These are phyloP conservation scores for Nomia melanderi DNA, from an alignment of 1,140 invertebrate genomes.

Conservation along the genomic window DNA sequence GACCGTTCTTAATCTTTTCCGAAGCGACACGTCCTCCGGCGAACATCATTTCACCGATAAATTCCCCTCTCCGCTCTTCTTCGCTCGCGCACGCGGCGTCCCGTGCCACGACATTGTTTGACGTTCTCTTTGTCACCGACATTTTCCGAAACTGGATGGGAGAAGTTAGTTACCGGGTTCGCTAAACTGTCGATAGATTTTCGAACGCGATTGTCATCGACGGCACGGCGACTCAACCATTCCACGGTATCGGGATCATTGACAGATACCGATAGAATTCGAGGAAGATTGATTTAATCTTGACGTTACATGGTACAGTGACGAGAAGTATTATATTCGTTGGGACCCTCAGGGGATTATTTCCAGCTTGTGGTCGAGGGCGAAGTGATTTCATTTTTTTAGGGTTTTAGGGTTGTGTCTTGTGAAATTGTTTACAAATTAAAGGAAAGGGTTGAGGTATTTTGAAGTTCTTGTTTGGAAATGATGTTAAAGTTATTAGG, in stretches of 20 bases:
- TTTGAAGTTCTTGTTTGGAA: no score
- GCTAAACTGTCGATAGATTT: background rate
- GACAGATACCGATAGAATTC: background rate
- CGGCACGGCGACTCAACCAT: background rate
- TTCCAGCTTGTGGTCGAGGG: no score
- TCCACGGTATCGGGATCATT: background rate
- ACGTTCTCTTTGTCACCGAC: background rate
- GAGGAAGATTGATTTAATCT: background rate
- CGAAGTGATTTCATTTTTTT: no score
- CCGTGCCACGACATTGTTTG: slow-evolving; percentile 3
- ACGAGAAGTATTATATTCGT: no score
- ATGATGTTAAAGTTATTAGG: no score
- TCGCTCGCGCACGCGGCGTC: background rate
- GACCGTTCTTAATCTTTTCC: slow-evolving; percentile 21
- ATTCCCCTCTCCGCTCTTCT: background rate
- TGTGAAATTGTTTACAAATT: no score
- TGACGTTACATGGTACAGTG: background rate
- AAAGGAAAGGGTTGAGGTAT: no score
- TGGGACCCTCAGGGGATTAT: no score
- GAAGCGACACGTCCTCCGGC: background rate
- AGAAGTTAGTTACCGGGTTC: background rate
- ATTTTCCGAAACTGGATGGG: background rate
- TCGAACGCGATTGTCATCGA: background rate
- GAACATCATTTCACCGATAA: slow-evolving; percentile 8
- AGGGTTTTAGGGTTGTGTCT: no score